Evolutionary conservation across 2,797 vertebrate genomes (phyloP).

Genomic region (Podarcis siculus): DNA sequence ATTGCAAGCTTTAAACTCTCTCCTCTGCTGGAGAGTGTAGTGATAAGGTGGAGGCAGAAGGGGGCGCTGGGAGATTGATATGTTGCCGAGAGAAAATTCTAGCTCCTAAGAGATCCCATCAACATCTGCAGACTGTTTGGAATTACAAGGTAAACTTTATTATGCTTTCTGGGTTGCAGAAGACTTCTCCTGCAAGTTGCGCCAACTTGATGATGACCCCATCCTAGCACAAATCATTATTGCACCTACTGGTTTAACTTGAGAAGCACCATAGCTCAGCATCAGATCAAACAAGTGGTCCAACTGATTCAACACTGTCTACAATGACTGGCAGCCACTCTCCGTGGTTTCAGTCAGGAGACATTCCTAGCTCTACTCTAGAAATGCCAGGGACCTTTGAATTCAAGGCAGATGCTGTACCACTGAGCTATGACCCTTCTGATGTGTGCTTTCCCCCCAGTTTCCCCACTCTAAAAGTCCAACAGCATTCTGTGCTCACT

Average conservation of each 20-base stretch:
- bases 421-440: neutral
- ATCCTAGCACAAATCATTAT: neutral
- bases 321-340: neutral
- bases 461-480: neutral
- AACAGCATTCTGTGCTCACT: neutral
- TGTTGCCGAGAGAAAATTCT: neutral
- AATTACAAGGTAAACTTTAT: neutral
- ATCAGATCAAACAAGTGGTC: neutral
- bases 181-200: neutral
- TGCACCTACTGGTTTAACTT: neutral
- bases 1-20: neutral
- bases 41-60: conserved; percentile 57
- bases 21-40: conserved; percentile 39
- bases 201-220: neutral
- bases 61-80: conserved; percentile 68
- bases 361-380: neutral
- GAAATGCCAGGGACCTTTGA: neutral
- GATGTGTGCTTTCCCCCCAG: neutral
- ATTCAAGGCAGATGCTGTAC: neutral
- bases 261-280: neutral
- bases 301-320: neutral
- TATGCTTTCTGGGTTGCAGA: neutral
- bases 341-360: neutral
- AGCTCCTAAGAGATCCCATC: too few relatives aligned
- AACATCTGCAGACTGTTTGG: neutral